phyloP scores from a whole-genome alignment of 1,140 invertebrate genomes.

The Hydropsyche tenuis region DNA sequence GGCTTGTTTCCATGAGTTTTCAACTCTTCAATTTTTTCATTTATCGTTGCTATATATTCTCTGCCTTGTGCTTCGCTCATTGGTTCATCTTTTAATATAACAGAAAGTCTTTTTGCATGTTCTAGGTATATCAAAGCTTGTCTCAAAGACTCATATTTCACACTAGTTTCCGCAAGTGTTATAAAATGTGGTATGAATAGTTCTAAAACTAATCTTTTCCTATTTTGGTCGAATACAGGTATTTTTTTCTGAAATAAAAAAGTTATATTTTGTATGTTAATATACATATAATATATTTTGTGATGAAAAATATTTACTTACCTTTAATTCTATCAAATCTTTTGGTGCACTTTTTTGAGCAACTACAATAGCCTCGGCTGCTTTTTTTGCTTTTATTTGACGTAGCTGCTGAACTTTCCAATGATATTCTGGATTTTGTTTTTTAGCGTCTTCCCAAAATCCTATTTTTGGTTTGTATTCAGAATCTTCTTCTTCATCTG shows the following conservation, averaged over 20 bases:
- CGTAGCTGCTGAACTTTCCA: constrained; percentile 59
- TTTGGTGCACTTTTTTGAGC: constrained; percentile 47
- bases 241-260: constrained; percentile 31
- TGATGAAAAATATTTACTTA: constrained; percentile 47
- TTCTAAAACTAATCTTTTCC: constrained; percentile 66
- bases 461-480: constrained; percentile 53
- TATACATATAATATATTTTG: too few species aligned
- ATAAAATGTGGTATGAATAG: constrained; percentile 76
- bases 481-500: constrained; percentile 53
- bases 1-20: constrained; percentile 34
- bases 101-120: constrained; percentile 71
- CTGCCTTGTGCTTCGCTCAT: constrained; percentile 59
- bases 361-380: constrained; percentile 54
- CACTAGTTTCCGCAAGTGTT: constrained; percentile 68
- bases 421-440: constrained; percentile 58
- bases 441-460: constrained; percentile 61
- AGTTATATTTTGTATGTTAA: neutral
- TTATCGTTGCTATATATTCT: constrained; percentile 62
- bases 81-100: constrained; percentile 67
- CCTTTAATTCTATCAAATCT: constrained; percentile 54
- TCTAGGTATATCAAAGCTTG: constrained; percentile 71
- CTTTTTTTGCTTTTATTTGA: constrained; percentile 58
- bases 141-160: constrained; percentile 64
- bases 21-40: constrained; percentile 56
- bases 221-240: constrained; percentile 60